Conservation (phyloP, 2,113 vertebrate genomes). For the Psammodynastes pulverulentus region DNA sequence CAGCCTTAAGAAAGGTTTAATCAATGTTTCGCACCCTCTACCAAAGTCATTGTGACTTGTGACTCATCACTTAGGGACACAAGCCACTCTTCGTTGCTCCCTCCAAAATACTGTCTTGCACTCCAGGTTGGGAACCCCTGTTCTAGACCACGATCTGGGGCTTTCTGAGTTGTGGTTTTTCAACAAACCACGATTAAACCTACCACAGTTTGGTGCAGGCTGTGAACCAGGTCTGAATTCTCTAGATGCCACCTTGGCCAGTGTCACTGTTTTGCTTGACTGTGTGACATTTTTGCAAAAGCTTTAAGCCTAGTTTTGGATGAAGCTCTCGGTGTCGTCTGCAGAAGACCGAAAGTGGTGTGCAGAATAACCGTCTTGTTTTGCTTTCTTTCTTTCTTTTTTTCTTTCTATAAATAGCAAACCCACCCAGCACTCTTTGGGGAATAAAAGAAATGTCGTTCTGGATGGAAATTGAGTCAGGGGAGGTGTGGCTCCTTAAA, state of each 20-base stretch:
- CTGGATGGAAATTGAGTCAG: constrained; percentile 62
- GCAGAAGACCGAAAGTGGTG: constrained; percentile 27
- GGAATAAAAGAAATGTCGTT: constrained; percentile 35
- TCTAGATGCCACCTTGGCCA: not conserved
- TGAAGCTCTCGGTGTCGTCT: not conserved
- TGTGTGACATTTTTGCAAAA: not conserved
- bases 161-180: not conserved
- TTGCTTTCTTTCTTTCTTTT: constrained; percentile 60
- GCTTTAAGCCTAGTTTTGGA: not conserved
- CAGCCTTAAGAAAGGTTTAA: no score
- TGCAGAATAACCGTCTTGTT: constrained; percentile 30
- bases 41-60: no score
- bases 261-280: not conserved
- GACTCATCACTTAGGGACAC: not conserved
- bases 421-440: constrained; percentile 45
- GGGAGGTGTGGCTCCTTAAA: constrained; percentile 59
- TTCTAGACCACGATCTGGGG: not conserved
- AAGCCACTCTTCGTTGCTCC: not conserved
- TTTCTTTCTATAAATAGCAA: constrained; percentile 62
- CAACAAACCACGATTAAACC: not conserved
- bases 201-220: not conserved
- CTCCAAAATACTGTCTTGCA: not conserved
- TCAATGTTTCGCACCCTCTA: no score
- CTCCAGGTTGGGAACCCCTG: not conserved
- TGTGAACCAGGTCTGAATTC: not conserved